These are phyloP conservation scores for Marmota monax DNA, from an alignment of 2,113 vertebrate species.

Conservation along the genomic window DNA sequence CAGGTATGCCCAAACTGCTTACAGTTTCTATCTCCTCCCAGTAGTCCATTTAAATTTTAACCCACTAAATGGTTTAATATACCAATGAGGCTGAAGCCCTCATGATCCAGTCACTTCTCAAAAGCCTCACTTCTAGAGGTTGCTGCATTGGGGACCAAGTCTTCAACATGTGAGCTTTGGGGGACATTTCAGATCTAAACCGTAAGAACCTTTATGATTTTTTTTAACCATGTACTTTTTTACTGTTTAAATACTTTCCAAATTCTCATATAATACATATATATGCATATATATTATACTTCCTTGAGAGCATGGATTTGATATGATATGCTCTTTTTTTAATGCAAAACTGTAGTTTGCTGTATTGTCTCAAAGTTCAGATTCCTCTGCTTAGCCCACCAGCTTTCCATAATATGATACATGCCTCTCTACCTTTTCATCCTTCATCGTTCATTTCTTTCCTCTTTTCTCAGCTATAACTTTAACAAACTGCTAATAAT, in stretches of 20 bases:
- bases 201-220: not conserved
- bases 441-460: not conserved
- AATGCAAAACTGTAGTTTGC: not conserved
- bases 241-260: not conserved
- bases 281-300: not conserved
- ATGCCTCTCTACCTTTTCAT: not conserved
- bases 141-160: too few relatives aligned
- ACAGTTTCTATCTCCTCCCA: too few relatives aligned
- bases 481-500: not conserved
- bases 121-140: too few relatives aligned
- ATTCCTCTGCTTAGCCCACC: not conserved
- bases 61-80: too few relatives aligned
- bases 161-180: too few relatives aligned
- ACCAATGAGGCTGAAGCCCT: too few relatives aligned
- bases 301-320: not conserved
- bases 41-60: too few relatives aligned
- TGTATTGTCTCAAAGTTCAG: not conserved
- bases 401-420: not conserved
- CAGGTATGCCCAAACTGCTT: too few relatives aligned
- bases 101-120: too few relatives aligned
- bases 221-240: not conserved
- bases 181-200: too few relatives aligned
- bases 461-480: not conserved
- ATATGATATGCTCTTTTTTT: not conserved
- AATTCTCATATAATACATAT: too few relatives aligned